Conservation (phyloP, 2,888 invertebrate species). For the Rutpela maculata region DNA sequence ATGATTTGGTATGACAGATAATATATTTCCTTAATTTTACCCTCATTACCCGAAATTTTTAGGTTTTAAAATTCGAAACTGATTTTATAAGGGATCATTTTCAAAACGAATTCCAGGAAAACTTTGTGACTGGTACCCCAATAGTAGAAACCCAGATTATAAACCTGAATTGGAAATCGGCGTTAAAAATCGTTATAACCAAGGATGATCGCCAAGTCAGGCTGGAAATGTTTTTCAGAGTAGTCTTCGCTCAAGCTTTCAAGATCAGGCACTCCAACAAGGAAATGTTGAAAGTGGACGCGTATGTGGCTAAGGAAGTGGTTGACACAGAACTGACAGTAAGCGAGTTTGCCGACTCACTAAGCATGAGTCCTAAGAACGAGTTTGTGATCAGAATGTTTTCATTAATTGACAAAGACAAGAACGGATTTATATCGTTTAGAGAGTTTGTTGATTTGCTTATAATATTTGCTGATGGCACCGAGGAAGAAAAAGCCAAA, state of each 20-base stretch:
- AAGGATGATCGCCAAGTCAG: conserved; percentile 73
- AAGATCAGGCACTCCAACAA: conserved; percentile 72
- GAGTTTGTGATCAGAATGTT: conserved; percentile 78
- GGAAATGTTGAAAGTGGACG: conserved; percentile 71
- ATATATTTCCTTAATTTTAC: neutral
- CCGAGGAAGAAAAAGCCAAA: conserved; percentile 75
- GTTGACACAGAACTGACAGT: conserved; percentile 76
- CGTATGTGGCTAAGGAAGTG: conserved; percentile 73
- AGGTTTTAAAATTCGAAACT: conserved; percentile 75
- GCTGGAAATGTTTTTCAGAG: conserved; percentile 76
- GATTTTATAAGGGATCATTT: conserved; percentile 71
- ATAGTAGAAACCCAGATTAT: conserved; percentile 56
- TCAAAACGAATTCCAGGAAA: conserved; percentile 69
- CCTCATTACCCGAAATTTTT: conserved; percentile 49
- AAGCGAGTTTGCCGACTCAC: conserved; percentile 78
- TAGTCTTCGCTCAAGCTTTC: conserved; percentile 76
- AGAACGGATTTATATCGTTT: conserved; percentile 79
- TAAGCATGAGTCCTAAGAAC: conserved; percentile 76
- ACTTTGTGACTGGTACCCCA: conserved; percentile 63
- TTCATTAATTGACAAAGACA: conserved; percentile 76
- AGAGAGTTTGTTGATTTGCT: conserved; percentile 79
- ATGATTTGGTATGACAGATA: conserved; percentile 74
- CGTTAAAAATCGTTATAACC: conserved; percentile 72
- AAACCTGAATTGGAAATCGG: conserved; percentile 62
- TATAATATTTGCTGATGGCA: conserved; percentile 77